Evolutionary conservation across 2,113 vertebrate species (phyloP), one percentile per base, ranked within the genome.

Genomic region (Lucifuga dentata): DNA sequence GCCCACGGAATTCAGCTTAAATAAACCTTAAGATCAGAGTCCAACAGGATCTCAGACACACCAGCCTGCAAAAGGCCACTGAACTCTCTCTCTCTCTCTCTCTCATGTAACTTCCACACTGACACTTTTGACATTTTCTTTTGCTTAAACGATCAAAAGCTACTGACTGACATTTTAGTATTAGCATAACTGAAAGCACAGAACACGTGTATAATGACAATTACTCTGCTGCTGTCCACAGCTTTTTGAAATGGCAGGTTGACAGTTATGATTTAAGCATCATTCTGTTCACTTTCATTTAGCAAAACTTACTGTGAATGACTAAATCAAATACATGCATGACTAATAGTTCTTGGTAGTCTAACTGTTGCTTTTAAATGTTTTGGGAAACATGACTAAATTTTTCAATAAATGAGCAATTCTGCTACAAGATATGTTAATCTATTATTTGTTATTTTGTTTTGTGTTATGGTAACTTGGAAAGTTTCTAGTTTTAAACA

Each of bases 1-100:
- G 88, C 88, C 88, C 83, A 84, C 78, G 88, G 89, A 91, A 92
- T 93, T 90, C 88, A 88, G 88, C 89, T 89, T 91, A 92, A 92
- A 91, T 89, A 93, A 90, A 92, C 91, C 84, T 91, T 89, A 90
- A 91, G 90, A 89, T 89, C 88, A 88, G 76, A 86, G 84, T 88
- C 80, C 58, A 62, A 84, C 76, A 73, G 41, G 89, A 83, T 85
- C 78, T 85, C 86, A 84, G 78, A 87, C 81, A 68, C 82, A 81
- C 75, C 74, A 68, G 74, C 46, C 78, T 79, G 78, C 64, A 53
- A 70, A 80, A 56, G 80, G 79, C 81, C 83, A 83, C 69, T 83
- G 74, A 83, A 86, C 80, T 77, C 73, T 66, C 70, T 69, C 40
- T 19, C 7, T 51, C 55, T 41, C 59, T 26, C 29, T 46, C 9